A percentile compares a stretch with the other conserved stretches of the same genome.
Evolutionary conservation across 2,888 invertebrate species (phyloP).

Genomic region (Operophtera brumata): DNA sequence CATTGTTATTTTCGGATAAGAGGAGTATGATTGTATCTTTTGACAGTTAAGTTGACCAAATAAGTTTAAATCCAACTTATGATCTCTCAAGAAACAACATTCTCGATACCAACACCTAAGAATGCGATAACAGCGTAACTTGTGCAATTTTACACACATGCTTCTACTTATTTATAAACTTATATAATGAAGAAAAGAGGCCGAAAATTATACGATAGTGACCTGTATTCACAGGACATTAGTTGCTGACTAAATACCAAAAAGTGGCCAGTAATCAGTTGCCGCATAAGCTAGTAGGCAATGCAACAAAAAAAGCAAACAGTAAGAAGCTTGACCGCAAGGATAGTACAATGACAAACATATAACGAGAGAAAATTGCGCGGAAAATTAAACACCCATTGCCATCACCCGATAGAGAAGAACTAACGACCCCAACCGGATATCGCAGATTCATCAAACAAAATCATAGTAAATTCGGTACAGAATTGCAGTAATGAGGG

Average conservation of each 20-base stretch:
- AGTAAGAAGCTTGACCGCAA: slow-evolving; percentile 18
- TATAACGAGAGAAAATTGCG: slow-evolving; percentile 46
- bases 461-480: slow-evolving; percentile 37
- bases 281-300: slow-evolving; percentile 23
- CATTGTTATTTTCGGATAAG: not conserved
- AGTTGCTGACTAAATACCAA: not conserved
- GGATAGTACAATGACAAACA: slow-evolving; percentile 45
- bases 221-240: slow-evolving; percentile 4
- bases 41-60: not conserved
- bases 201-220: not conserved
- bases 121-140: slow-evolving; percentile 23
- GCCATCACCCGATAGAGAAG: slow-evolving; percentile 64
- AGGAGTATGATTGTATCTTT: no score
- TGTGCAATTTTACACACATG: slow-evolving; percentile 39
- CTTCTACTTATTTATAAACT: slow-evolving; percentile 23
- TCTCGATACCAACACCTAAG: slow-evolving; percentile 38
- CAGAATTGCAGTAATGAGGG: no score
- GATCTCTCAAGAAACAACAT: slow-evolving; percentile 37
- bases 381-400: slow-evolving; percentile 61
- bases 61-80: not conserved
- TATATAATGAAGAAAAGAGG: not conserved
- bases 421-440: slow-evolving; percentile 59
- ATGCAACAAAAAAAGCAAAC: slow-evolving; percentile 24
- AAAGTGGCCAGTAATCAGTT: slow-evolving; percentile 9
- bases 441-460: slow-evolving; percentile 69